These are phyloP conservation scores for Garrulus glandarius DNA, from an alignment of 2,797 vertebrate species.

Conservation along the genomic window DNA sequence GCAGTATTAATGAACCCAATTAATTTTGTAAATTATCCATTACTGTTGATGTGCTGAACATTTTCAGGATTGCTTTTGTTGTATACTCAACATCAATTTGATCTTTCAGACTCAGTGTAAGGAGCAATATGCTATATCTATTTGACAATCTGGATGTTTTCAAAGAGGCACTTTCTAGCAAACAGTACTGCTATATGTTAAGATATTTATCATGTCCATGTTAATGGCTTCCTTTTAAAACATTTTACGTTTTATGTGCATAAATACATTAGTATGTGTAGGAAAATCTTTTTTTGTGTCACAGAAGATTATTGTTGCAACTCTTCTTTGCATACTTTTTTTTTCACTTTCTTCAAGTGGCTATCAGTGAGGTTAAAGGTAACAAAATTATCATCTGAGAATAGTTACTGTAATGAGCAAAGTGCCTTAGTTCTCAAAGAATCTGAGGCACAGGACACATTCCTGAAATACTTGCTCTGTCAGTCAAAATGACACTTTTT, in stretches of 20 bases:
- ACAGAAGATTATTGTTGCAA: background rate
- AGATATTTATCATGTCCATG: background rate
- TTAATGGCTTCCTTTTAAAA: background rate
- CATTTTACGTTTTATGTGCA: background rate
- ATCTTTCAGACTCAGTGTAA: background rate
- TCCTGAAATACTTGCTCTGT: background rate
- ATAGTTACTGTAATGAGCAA: background rate
- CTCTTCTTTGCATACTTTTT: background rate
- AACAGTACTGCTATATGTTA: background rate
- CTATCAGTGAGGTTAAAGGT: background rate
- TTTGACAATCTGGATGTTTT: background rate
- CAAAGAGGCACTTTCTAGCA: background rate
- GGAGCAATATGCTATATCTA: background rate
- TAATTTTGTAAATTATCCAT: constrained; percentile 10
- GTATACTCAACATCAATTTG: background rate
- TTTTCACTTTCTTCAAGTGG: background rate
- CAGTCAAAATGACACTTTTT: background rate
- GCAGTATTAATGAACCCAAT: background rate
- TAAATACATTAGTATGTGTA: background rate
- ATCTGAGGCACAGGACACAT: background rate
- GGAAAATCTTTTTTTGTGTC: background rate
- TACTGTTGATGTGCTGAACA: background rate
- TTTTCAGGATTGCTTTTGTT: constrained; percentile 16
- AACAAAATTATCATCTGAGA: constrained; percentile 13
- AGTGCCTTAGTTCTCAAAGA: background rate